Percentiles rank a stretch among this genome's conserved stretches.
These are phyloP conservation scores for Paramormyrops hopkinsi DNA, from an alignment of 2,797 vertebrate species.

Conservation along the genomic window DNA sequence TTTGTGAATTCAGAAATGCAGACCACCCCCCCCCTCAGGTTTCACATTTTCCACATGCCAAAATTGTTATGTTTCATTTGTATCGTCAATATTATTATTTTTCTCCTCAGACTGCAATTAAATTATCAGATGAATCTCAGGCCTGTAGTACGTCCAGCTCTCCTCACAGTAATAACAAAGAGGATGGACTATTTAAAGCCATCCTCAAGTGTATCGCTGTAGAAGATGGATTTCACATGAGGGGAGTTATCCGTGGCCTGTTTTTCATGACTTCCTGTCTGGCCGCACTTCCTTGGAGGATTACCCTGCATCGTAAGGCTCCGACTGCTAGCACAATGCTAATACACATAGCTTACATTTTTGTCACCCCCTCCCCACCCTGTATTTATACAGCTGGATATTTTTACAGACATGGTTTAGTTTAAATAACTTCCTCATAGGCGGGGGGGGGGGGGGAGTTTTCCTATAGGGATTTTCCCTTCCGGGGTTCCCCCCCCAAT, in stretches of 20 bases:
- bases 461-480: slow-evolving; percentile 4
- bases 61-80: neutral
- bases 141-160: neutral
- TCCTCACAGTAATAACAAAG: neutral
- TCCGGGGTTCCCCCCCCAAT: neutral
- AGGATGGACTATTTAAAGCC: neutral
- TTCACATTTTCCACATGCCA: neutral
- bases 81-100: neutral
- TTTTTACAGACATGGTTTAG: neutral
- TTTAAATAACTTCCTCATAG: slow-evolving; percentile 7
- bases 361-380: neutral
- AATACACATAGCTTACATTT: neutral
- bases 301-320: neutral
- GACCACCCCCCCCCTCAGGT: slow-evolving; percentile 26
- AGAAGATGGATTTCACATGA: slow-evolving; percentile 12
- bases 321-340: neutral
- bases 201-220: neutral
- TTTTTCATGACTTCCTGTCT: neutral
- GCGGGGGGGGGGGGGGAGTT: neutral
- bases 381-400: slow-evolving; percentile 13
- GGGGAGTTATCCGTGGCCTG: neutral
- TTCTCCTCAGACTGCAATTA: neutral
- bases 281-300: neutral
- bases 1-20: slow-evolving; percentile 39
- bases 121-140: neutral